These are phyloP conservation scores for Phalacrocorax brasilianus DNA, from an alignment of 2,113 vertebrate genomes.

Conservation along the genomic window DNA sequence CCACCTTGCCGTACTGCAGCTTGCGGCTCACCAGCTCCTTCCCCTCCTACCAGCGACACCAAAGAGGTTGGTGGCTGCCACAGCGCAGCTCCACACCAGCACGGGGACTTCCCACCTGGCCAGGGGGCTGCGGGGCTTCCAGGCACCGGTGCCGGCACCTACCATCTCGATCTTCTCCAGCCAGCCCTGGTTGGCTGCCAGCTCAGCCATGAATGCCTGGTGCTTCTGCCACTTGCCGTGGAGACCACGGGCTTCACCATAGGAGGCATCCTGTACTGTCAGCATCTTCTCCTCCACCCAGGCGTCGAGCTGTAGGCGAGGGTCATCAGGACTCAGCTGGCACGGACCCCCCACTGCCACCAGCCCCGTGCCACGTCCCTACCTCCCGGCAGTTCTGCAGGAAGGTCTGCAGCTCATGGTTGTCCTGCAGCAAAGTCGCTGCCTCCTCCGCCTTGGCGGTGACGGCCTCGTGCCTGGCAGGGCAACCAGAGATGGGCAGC, in stretches of 20 bases:
- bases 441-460: conserved; percentile 79
- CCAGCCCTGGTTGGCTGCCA: conserved; percentile 89
- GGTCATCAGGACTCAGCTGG: neutral
- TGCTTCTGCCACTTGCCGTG: conserved; percentile 96
- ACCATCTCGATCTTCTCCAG: conserved; percentile 88
- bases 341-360: rapidly evolving
- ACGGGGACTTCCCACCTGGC: rapidly evolving
- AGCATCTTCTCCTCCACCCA: conserved; percentile 99
- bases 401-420: conserved; percentile 90
- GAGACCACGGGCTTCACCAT: conserved; percentile 86
- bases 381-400: conserved; percentile 95
- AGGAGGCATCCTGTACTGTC: conserved; percentile 90
- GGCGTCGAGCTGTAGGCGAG: conserved; percentile 79
- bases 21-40: conserved; percentile 82
- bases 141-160: rapidly evolving
- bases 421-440: conserved; percentile 81
- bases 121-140: neutral
- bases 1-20: conserved; percentile 75
- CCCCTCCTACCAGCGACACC: conserved; percentile 77
- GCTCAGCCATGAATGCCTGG: conserved; percentile 92
- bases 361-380: neutral
- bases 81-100: rapidly evolving
- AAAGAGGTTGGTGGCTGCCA: rapidly evolving
- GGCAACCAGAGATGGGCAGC: neutral
- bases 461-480: conserved; percentile 77